Evolutionary conservation across 1,140 invertebrate species (phyloP), one percentile per base, ranked within the genome.

Genomic region (Myzus persicae): DNA sequence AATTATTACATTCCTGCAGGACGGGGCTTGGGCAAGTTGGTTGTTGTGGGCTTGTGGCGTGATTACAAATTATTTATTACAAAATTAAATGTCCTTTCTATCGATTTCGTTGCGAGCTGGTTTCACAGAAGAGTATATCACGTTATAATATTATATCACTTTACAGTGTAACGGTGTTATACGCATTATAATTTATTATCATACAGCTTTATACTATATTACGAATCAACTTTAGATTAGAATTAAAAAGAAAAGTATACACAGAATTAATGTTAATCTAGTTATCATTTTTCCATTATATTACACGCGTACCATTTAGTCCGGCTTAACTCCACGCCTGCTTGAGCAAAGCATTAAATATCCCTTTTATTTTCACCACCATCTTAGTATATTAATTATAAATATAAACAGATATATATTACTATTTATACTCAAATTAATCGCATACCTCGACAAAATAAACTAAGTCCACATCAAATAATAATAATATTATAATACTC

Each of bases 191-290:
- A 67, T 67, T 31, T 67, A 67, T 67, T 14, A 26, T 54, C 7
- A 9, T 2, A 54, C 24, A 54, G 24, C 1, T 54, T 24, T 26
- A 54, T 26, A 26, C 24, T 31, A 31, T 31, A 31, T n/a, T n/a
- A 36, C n/a, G 59, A 76, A 76, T 76, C 36, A 76, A 36, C 14
- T 76, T 76, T 76, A 8, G 14, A 76, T 76, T 76, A n/a, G 14
- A 76, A 76, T 76, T 76, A 76, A 76, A 76, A 76, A 18, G 31
- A 36, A 76, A 76, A n/a, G 26, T 67, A 18, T n/a, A 67, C 31
- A 67, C 59, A n/a, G 59, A 76, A 76, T 76, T n/a, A 76, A n/a
- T 76, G 59, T 76, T n/a, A 76, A 76, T 76, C n/a, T 76, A 76
- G 59, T 76, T 76, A 76, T 36, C 31, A 31, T 67, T 18, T 67